Base-by-base conservation (phyloP, 2,113 vertebrate species). In the Bujurquina vittata region DNA sequence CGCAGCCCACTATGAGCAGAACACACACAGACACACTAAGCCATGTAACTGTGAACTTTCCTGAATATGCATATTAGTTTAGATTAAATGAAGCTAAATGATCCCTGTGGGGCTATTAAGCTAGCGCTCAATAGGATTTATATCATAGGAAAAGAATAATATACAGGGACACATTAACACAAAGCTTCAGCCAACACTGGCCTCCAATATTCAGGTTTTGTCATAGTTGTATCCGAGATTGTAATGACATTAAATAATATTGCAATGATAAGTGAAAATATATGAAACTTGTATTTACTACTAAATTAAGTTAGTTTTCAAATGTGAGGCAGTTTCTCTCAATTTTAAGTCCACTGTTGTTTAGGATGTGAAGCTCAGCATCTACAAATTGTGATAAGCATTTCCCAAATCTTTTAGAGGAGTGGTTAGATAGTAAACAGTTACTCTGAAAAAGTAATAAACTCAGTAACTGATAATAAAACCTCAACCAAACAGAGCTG, bases 11-110 rank as follows among this genome's bases (percentile, higher is more conserved):
- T 75, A 84, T 6, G n/a, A 86, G 75, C 75, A 79, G 81, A 89
- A 79, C 82, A 84, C 83, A 93, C 83, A 91, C 69, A 60, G 83
- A 90, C 87, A 84, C 75, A 88, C 87, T 90, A 88, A 86, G 83
- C 52, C 74, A 72, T 73, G 58, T 69, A 84, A 84, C 80, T 79
- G 75, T 84, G 81, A 86, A 90, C 67, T 80, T 80, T 86, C 20
- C 40, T 78, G 43, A 86, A 87, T 75, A 82, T 88, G 65, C 83
- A 77, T 84, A 83, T 86, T 61, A 87, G 80, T 84, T 79, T 63
- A 72, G 49, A 92, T 82, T 43, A 88, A 26, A 82, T 72, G 37
- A 75, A 33, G 59, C 31, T 79, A 76, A 90, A 87, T 46, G 75
- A 83, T 83, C 75, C 79, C 75, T 31, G 54, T 79, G 86, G 69